Base-by-base conservation (phyloP, 2,797 vertebrate genomes). In the Hemibagrus guttatus region DNA sequence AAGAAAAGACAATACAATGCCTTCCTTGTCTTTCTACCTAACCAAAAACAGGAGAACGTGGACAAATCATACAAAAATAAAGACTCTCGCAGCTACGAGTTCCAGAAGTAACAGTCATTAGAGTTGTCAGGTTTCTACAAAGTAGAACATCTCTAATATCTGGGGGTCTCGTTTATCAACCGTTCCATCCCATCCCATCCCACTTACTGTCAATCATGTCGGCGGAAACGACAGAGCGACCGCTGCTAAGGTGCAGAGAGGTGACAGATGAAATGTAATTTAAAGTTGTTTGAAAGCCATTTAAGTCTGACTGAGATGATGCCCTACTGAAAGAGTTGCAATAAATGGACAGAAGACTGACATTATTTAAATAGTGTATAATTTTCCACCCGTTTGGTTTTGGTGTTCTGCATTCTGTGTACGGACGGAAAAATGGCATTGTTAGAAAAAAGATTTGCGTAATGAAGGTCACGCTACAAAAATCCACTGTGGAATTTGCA, bases 171-270 rank as follows among this genome's bases (percentile, higher is more conserved):
- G 26, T 69, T 83, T 35, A 83, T 28, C 61, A 46, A 31, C 9
- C 28, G 16, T 79, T 31, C 31, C 9, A 5, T 56, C 28, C 17
- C 31, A 61, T 61, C 31, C 28, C 61, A 12, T 19, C 80, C 61
- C 81, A 82, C 42, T 82, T 82, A 82, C 66, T 26, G 81, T 69
- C 81, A 83, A 39, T 83, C 21, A 83, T 39, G 66, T 58, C 19
- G 6, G 52, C 31, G 17, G 8, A 58, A 58, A 56, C 1, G 81
- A 23, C 26, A 58, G 31, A 17, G n/a, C 9, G 58, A 59, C 1
- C 42, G 35, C 21, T 42, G 82, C 26, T 26, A 83, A 54, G 23
- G 6, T 56, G 61, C 58, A 23, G 13, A 56, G 54, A 28, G 11
- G 14, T 82, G 42, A 85, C 54, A 59, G 61, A 85, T 54, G 9